Conservation (phyloP, 2,113 vertebrate species). For the Muntiacus reevesi region DNA sequence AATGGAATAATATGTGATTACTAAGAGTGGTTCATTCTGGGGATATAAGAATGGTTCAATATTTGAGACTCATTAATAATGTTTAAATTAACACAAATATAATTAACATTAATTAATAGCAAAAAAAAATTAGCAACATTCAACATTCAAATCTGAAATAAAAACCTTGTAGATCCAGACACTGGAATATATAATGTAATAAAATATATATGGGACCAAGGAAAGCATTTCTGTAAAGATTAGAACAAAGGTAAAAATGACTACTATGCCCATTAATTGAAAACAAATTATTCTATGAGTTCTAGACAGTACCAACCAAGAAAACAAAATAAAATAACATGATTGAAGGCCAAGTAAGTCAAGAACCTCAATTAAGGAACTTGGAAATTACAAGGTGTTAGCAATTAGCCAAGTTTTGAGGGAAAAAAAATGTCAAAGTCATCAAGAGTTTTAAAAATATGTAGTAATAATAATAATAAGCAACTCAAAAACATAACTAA, state of each 20-base stretch:
- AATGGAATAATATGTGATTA: background rate
- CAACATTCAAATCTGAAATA: background rate
- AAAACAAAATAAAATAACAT: background rate
- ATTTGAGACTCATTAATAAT: background rate
- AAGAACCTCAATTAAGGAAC: background rate
- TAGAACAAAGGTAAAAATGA: background rate
- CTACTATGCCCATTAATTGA: background rate
- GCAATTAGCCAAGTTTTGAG: background rate
- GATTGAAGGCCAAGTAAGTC: background rate
- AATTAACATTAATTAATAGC: background rate
- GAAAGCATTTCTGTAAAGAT: background rate
- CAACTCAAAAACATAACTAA: background rate
- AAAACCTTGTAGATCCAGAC: background rate
- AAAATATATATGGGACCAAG: background rate
- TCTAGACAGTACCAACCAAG: background rate
- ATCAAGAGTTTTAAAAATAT: background rate
- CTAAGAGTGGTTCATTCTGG: background rate
- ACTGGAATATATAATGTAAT: background rate
- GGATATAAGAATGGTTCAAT: background rate
- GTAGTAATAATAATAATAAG: background rate
- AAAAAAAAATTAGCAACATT: background rate
- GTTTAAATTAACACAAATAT: background rate
- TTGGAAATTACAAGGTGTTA: background rate
- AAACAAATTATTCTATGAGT: background rate
- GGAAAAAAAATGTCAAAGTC: background rate